Evolutionary conservation across 2,888 invertebrate species (phyloP).

Genomic region (Heliconius cydno): DNA sequence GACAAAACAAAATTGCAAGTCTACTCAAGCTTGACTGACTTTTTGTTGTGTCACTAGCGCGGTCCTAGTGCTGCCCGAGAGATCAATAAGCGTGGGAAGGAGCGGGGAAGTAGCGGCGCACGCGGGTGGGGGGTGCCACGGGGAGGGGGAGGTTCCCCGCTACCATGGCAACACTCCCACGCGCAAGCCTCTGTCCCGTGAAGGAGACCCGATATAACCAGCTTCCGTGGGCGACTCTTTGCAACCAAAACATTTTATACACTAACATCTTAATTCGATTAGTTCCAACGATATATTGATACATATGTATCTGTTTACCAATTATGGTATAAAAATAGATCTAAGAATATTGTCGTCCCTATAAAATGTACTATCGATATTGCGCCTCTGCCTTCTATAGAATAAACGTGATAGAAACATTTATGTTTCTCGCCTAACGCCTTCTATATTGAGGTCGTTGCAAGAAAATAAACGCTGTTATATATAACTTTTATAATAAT

Average conservation of each 20-base stretch:
- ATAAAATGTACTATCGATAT: slow-evolving; percentile 16
- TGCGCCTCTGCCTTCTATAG: not conserved
- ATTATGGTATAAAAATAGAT: slow-evolving; percentile 31
- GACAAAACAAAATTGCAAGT: slow-evolving; percentile 34
- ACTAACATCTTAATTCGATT: slow-evolving; percentile 30
- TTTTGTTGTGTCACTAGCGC: slow-evolving; percentile 48
- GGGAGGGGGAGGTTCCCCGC: slow-evolving; percentile 53
- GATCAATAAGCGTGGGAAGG: slow-evolving; percentile 51
- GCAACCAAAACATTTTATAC: slow-evolving; percentile 38
- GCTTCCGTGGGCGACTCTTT: slow-evolving; percentile 65
- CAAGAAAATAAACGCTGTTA: slow-evolving; percentile 9
- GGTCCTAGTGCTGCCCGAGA: slow-evolving; percentile 45
- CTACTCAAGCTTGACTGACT: slow-evolving; percentile 46
- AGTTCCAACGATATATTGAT: slow-evolving; percentile 8
- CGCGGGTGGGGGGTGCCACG: slow-evolving; percentile 33
- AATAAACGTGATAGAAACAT: not conserved
- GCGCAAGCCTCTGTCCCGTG: slow-evolving; percentile 62
- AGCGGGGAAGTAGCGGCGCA: slow-evolving; percentile 35
- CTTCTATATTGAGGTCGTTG: slow-evolving; percentile 4
- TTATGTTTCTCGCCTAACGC: not conserved
- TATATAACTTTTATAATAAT: slow-evolving; percentile 3
- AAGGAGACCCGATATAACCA: slow-evolving; percentile 64
- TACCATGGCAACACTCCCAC: slow-evolving; percentile 78
- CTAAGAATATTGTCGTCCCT: not conserved
- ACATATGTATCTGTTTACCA: slow-evolving; percentile 18